Evolutionary conservation across 2,888 invertebrate species (phyloP).

Genomic region (Polia nebulosa): DNA sequence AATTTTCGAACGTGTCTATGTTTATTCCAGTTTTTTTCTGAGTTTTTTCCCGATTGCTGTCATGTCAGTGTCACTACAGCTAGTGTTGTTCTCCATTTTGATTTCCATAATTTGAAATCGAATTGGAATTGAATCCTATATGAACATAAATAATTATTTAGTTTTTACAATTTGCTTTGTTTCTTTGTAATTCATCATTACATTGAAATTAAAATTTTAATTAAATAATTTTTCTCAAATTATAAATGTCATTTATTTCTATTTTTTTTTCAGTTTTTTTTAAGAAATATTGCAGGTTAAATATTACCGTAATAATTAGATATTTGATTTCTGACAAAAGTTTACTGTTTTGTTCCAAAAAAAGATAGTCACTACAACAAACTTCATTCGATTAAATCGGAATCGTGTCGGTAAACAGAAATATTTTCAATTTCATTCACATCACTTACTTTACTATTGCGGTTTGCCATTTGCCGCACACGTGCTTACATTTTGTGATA

Average conservation of each 20-base stretch:
- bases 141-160: neutral
- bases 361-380: neutral
- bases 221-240: neutral
- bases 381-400: constrained; percentile 35
- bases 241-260: neutral
- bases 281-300: neutral
- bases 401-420: constrained; percentile 34
- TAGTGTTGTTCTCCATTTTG: constrained; percentile 38
- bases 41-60: constrained; percentile 50
- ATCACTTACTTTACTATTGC: constrained; percentile 77
- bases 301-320: neutral
- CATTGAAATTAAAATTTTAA: neutral
- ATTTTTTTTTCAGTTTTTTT: neutral
- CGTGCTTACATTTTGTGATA: constrained; percentile 90
- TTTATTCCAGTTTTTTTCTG: constrained; percentile 50
- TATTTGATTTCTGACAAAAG: neutral
- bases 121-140: neutral
- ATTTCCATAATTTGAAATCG: constrained; percentile 7
- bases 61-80: neutral
- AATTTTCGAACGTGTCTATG: constrained; percentile 57
- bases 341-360: no score
- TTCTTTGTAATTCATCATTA: neutral
- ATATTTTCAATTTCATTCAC: constrained; percentile 28
- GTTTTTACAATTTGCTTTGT: neutral
- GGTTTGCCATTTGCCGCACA: constrained; percentile 90